Evolutionary conservation across 2,113 vertebrate genomes (phyloP).

Genomic region (Pampusana beccarii): DNA sequence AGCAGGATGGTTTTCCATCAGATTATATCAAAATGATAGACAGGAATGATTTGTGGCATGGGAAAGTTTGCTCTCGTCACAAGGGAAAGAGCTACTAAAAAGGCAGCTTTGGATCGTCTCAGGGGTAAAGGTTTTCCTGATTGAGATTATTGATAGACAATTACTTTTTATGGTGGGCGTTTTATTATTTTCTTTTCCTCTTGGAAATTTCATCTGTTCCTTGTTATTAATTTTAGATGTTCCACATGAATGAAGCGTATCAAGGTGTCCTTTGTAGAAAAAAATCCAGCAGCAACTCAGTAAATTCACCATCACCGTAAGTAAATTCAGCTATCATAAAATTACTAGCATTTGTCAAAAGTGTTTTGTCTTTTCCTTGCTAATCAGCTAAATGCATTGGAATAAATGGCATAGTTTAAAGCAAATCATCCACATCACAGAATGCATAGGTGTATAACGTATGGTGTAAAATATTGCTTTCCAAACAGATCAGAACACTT

Average conservation of each 20-base stretch:
- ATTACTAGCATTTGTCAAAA: not conserved
- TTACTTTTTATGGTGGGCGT: conserved; percentile 15
- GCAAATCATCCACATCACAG: no score
- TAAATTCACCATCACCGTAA: conserved; percentile 19
- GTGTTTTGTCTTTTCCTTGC: not conserved
- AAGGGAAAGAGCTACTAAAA: conserved; percentile 51
- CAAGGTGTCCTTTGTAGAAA: not conserved
- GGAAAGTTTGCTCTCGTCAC: conserved; percentile 46
- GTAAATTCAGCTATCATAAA: conserved; percentile 20
- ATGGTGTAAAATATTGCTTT: no score
- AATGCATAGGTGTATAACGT: no score
- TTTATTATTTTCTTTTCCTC: conserved; percentile 48
- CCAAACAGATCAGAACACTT: no score
- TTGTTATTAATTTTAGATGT: conserved; percentile 49
- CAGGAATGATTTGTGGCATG: not conserved
- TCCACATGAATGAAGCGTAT: not conserved
- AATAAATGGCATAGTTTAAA: no score
- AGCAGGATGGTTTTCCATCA: not conserved
- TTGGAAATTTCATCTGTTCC: conserved; percentile 9
- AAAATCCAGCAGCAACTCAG: conserved; percentile 11
- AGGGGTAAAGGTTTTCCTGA: conserved; percentile 34
- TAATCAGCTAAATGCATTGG: not conserved
- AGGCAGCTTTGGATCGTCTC: conserved; percentile 9
- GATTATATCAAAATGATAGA: not conserved
- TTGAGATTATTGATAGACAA: conserved; percentile 48